Conservation (phyloP, 1,140 invertebrate species). For the Tribolium madens region DNA sequence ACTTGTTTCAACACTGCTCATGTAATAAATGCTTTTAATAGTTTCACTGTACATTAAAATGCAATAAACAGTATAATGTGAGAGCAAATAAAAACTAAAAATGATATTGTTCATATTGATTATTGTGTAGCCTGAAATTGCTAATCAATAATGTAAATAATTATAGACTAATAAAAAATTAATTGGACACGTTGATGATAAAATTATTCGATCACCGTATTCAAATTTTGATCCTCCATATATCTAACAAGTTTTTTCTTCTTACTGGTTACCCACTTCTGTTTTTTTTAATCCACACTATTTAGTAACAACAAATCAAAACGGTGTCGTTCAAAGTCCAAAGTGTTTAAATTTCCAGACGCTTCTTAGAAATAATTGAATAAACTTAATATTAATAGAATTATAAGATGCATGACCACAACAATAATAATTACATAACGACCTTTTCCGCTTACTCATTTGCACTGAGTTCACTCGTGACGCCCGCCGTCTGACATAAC, state of each 20-base stretch:
- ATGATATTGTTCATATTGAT: not conserved
- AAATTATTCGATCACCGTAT: not conserved
- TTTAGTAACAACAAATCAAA: not conserved
- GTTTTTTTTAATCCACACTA: not conserved
- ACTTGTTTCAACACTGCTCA: not conserved
- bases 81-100: not conserved
- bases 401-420: not conserved
- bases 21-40: not conserved
- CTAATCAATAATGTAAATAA: not conserved
- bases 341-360: not conserved
- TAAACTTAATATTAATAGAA: not conserved
- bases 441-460: not conserved
- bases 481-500: conserved; percentile 26
- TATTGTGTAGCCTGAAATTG: not conserved
- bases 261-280: not conserved
- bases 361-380: not conserved
- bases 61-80: not conserved
- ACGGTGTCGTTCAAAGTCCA: not conserved
- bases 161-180: not conserved
- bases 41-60: not conserved
- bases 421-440: not conserved
- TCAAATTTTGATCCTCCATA: not conserved
- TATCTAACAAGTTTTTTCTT: not conserved
- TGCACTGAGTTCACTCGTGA: conserved; percentile 31
- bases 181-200: not conserved